Evolutionary conservation across 2,888 invertebrate species (phyloP), one percentile per base, ranked within the genome.

Genomic region (Chrysina gloriosa): DNA sequence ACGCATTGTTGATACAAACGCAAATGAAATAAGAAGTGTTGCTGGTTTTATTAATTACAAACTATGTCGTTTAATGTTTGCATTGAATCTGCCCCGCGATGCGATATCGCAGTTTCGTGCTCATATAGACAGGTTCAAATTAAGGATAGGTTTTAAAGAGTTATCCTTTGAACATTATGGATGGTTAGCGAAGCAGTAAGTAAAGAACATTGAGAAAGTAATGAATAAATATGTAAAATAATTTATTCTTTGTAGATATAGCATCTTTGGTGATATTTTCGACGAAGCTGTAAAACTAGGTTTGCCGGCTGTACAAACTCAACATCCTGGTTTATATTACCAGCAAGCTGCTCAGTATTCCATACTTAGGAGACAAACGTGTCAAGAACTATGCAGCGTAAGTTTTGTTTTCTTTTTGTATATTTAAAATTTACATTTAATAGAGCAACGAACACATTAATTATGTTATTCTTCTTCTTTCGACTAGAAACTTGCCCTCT

Each of bases 301-400:
- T 2, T 86, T 98, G 70, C 94, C 96, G 1, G 96, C 97, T 1
- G 90, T 97, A 67, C 97, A 97, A 82, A 96, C 96, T 0, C 96
- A 98, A 79, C 97, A 99, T 85, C 98, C 98, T 2, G 98, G 98
- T 2, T 94, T 97, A 81, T 98, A 97, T 84, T 97, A 94, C 80
- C 95, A 97, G 78, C 92, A 95, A 83, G 96, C 97, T 11, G 96
- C 97, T n/a, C 92, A 94, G 78, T 92, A 93, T 81, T 92, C 95
- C 73, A 89, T 87, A 54, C 89, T 88, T 76, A 87, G 97, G 67
- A 90, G 95, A 77, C 88, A 90, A 74, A 87, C 92, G 2, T 92
- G 92, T 83, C 85, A 89, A 63, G 90, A 92, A 72, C 86, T 93
- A 2, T 94, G 92, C 80, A 85, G 86, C 78, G 91, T 89, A 79